Evolutionary conservation across 2,888 invertebrate genomes (phyloP).

Genomic region (Epinotia nisella): DNA sequence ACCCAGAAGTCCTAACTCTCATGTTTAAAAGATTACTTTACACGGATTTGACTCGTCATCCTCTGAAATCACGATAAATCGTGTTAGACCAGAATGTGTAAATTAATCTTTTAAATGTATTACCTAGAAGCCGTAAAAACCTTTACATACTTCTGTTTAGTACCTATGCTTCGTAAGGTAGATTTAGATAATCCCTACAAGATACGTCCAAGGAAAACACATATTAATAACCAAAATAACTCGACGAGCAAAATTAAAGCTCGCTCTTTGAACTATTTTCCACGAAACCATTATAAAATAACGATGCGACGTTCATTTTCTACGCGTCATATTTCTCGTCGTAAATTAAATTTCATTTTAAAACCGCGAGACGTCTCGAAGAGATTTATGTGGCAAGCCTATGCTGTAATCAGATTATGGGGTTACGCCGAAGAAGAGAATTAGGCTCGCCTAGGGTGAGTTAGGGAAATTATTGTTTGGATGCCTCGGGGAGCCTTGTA

Average conservation of each 20-base stretch:
- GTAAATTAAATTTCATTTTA: slow-evolving; percentile 45
- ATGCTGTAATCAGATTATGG: slow-evolving; percentile 47
- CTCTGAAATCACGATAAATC: too few species aligned
- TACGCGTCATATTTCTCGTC: slow-evolving; percentile 40
- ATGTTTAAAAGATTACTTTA: too few species aligned
- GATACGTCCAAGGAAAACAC: background rate
- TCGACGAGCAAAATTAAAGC: slow-evolving; percentile 3
- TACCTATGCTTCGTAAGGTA: too few species aligned
- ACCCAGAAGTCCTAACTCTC: too few species aligned
- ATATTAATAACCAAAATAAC: background rate
- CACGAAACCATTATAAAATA: slow-evolving; percentile 37
- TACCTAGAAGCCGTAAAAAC: too few species aligned
- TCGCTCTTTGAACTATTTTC: slow-evolving; percentile 21
- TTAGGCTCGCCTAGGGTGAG: slow-evolving; percentile 45
- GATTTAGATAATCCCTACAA: background rate
- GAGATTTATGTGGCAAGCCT: slow-evolving; percentile 49
- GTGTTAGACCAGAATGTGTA: too few species aligned
- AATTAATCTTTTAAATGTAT: too few species aligned
- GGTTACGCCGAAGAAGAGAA: slow-evolving; percentile 45
- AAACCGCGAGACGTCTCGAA: slow-evolving; percentile 45
- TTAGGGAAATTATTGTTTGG: slow-evolving; percentile 43
- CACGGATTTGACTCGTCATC: too few species aligned
- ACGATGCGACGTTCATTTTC: slow-evolving; percentile 32
- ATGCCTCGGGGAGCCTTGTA: slow-evolving; percentile 37
- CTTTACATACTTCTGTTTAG: too few species aligned